Percentiles rank a stretch among this genome's conserved stretches.
These are phyloP conservation scores for Sarcophaga variegata DNA, from an alignment of 2,888 invertebrate species.

Conservation along the genomic window DNA sequence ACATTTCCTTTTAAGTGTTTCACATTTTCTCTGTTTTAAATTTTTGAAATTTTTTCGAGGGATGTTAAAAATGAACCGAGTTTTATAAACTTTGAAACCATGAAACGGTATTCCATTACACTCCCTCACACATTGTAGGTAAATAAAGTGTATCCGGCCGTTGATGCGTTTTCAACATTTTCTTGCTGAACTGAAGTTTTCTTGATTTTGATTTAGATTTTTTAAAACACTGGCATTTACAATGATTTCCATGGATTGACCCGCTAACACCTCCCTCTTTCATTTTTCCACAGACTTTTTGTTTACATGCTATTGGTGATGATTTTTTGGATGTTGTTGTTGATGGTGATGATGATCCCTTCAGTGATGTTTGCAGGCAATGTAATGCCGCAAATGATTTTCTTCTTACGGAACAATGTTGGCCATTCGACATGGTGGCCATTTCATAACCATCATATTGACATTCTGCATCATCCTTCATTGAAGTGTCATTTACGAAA, in stretches of 20 bases:
- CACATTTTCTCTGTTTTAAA: no score
- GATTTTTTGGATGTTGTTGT: neutral
- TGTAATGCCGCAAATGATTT: constrained; percentile 16
- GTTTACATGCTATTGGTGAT: constrained; percentile 19
- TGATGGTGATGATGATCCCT: neutral
- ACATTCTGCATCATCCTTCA: neutral
- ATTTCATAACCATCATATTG: constrained; percentile 41
- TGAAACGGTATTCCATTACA: neutral
- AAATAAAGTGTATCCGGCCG: neutral
- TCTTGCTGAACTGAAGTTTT: constrained; percentile 11
- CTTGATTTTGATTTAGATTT: constrained; percentile 28
- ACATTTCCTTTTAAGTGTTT: no score
- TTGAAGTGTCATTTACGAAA: neutral
- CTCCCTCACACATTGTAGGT: constrained; percentile 9
- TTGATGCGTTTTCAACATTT: neutral
- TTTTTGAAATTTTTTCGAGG: neutral
- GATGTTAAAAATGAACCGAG: neutral
- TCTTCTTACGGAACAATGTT: constrained; percentile 1
- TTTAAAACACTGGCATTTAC: constrained; percentile 26
- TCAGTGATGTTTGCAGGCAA: neutral
- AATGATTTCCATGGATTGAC: neutral
- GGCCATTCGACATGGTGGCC: neutral
- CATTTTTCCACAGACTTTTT: neutral
- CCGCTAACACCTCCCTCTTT: neutral
- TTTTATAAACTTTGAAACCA: neutral